A percentile compares a stretch with the other conserved stretches of the same genome.
phyloP scores from a whole-genome alignment of 2,113 vertebrate genomes.

The Myotis davidii region DNA sequence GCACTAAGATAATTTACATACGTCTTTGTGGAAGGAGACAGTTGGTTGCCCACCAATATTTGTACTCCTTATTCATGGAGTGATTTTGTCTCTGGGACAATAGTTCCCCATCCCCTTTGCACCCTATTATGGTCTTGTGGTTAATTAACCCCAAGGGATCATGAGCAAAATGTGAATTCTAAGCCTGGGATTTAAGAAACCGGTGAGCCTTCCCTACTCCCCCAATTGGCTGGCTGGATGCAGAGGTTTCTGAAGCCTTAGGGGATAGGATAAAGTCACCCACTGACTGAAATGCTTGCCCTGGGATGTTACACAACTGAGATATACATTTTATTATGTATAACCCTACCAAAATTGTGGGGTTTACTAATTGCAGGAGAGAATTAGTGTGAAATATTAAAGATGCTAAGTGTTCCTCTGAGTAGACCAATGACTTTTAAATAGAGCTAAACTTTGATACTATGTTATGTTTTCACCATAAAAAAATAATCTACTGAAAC shows the following conservation, averaged over 20 bases:
- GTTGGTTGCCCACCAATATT: not conserved
- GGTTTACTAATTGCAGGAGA: not conserved
- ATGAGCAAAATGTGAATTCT: not conserved
- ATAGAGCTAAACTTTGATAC: not conserved
- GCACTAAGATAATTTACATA: not conserved
- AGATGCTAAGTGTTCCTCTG: not conserved
- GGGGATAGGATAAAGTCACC: not conserved
- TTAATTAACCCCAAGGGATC: not conserved
- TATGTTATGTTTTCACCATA: not conserved
- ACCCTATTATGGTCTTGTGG: not conserved
- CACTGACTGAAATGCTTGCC: not conserved
- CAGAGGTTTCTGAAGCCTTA: not conserved
- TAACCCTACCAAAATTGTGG: not conserved
- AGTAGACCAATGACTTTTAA: conserved; percentile 32
- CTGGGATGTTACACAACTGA: not conserved
- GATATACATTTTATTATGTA: not conserved
- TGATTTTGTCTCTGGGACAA: not conserved
- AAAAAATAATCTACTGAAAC: conserved; percentile 23
- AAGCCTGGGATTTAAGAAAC: not conserved
- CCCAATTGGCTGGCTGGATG: not conserved
- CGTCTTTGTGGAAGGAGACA: not conserved
- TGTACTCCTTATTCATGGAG: not conserved
- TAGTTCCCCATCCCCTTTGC: not conserved
- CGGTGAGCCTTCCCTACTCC: not conserved
- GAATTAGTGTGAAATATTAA: conserved; percentile 16